These are phyloP conservation scores for Tragulus kanchil DNA, from an alignment of 2,113 vertebrate genomes.

Conservation along the genomic window DNA sequence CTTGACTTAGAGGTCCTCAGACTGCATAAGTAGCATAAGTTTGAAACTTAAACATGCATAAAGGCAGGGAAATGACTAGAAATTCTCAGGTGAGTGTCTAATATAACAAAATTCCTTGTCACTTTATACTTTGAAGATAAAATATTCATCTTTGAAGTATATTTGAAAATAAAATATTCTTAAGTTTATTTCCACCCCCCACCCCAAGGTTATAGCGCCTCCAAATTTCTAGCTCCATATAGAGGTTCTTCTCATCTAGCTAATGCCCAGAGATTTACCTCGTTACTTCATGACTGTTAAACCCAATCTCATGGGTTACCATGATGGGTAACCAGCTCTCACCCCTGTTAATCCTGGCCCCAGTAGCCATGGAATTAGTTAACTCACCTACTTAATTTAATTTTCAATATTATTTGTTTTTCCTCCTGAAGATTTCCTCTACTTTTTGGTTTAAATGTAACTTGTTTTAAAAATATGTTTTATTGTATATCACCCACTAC, in stretches of 20 bases:
- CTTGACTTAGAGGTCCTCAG: background rate
- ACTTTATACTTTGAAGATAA: background rate
- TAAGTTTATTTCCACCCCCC: fast-evolving
- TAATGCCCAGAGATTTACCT: background rate
- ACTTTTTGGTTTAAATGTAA: background rate
- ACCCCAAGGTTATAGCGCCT: background rate
- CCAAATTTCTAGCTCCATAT: background rate
- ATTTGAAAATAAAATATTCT: background rate
- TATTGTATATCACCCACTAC: too few species aligned
- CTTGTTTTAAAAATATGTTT: background rate
- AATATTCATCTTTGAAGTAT: too few species aligned
- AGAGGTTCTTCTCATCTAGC: background rate
- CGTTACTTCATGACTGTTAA: background rate
- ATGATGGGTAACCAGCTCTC: too few species aligned
- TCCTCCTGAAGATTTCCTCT: background rate
- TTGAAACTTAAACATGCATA: background rate
- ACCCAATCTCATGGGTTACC: background rate
- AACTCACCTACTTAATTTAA: background rate
- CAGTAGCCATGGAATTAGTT: background rate
- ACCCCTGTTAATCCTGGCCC: background rate
- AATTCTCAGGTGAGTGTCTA: background rate
- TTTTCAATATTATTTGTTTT: background rate
- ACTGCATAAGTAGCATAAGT: background rate
- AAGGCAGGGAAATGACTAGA: background rate
- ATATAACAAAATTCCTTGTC: background rate